These are phyloP conservation scores for Antheraea pernyi DNA, from an alignment of 1,140 invertebrate genomes.

Conservation along the genomic window DNA sequence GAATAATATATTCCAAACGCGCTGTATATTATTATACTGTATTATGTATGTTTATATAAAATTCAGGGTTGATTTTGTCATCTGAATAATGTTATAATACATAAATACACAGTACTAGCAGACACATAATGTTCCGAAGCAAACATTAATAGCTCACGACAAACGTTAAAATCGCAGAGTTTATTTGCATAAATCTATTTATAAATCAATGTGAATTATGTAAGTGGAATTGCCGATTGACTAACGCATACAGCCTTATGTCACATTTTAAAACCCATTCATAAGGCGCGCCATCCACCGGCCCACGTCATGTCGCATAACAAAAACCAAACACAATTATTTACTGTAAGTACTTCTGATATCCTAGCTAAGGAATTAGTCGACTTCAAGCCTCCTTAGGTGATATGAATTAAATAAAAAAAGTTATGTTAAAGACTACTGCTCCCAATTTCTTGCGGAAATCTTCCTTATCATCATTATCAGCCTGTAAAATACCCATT, in stretches of 20 bases:
- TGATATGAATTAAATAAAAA: too few relatives aligned
- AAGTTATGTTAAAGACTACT: too few relatives aligned
- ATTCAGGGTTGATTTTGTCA: too few relatives aligned
- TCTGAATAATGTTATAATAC: neutral
- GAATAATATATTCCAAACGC: too few relatives aligned
- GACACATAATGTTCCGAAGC: neutral
- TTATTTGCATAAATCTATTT: slow-evolving; percentile 9
- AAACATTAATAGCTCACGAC: neutral
- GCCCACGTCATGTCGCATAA: neutral
- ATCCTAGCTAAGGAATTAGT: too few relatives aligned
- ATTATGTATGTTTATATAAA: too few relatives aligned
- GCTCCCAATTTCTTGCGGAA: too few relatives aligned
- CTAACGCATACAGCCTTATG: slow-evolving; percentile 33
- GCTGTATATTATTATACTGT: too few relatives aligned
- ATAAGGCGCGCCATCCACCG: slow-evolving; percentile 30
- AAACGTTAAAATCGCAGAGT: neutral
- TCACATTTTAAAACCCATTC: slow-evolving; percentile 45
- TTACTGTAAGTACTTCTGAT: too few relatives aligned
- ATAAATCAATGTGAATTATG: slow-evolving; percentile 32
- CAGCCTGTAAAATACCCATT: too few relatives aligned
- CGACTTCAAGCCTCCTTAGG: too few relatives aligned
- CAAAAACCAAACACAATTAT: neutral
- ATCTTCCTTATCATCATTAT: too few relatives aligned
- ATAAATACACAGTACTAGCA: neutral
- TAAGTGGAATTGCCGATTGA: slow-evolving; percentile 57